Conservation (phyloP, 1,140 invertebrate species). For the Aphelinus certus region DNA sequence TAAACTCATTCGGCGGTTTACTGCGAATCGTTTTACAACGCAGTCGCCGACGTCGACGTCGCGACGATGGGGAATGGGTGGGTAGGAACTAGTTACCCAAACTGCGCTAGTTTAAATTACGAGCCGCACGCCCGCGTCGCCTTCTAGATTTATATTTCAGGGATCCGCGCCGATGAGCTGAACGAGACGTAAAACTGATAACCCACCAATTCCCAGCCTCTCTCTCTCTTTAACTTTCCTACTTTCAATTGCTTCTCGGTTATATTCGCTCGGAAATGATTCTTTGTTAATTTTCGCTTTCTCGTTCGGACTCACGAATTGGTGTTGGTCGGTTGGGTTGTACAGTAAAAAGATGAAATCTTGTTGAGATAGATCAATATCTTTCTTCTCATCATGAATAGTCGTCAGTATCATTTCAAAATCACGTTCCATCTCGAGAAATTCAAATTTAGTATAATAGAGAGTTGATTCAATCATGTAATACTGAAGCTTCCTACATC, state of each 20-base stretch:
- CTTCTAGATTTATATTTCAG: slow-evolving; percentile 62
- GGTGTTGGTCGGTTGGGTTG: too few relatives aligned
- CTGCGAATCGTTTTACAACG: slow-evolving; percentile 66
- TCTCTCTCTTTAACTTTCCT: slow-evolving; percentile 16
- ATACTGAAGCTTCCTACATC: too few relatives aligned
- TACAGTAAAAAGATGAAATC: too few relatives aligned
- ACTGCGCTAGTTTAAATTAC: slow-evolving; percentile 65
- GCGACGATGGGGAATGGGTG: slow-evolving; percentile 39
- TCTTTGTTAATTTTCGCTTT: slow-evolving; percentile 34
- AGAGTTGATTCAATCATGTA: too few relatives aligned
- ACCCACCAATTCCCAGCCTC: slow-evolving; percentile 1
- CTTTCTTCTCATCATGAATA: too few relatives aligned
- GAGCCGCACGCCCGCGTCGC: slow-evolving; percentile 48
- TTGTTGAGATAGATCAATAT: too few relatives aligned
- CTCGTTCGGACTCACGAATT: background rate
- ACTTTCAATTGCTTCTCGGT: slow-evolving; percentile 34
- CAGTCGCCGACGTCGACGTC: slow-evolving; percentile 35
- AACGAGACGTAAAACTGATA: slow-evolving; percentile 35
- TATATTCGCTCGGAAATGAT: slow-evolving; percentile 38
- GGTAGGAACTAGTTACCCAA: slow-evolving; percentile 63
- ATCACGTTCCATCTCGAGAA: too few relatives aligned
- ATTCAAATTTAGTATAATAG: too few relatives aligned
- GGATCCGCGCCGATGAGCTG: slow-evolving; percentile 27
- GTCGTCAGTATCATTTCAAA: too few relatives aligned
- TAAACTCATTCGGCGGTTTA: slow-evolving; percentile 65